These are phyloP conservation scores for Enoplosus armatus DNA, from an alignment of 2,797 vertebrate species.

Conservation along the genomic window DNA sequence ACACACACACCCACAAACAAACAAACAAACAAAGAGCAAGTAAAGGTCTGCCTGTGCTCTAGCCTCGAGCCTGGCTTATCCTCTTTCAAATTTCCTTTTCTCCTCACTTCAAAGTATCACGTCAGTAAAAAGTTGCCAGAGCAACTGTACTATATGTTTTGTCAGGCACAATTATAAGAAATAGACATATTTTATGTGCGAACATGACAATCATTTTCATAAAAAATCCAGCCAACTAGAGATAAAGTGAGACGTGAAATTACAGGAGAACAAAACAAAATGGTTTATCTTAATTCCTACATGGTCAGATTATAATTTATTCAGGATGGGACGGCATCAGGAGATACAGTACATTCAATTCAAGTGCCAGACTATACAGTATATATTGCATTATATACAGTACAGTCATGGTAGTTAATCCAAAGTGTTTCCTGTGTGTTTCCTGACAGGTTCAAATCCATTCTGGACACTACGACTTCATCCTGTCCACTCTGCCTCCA, in stretches of 20 bases:
- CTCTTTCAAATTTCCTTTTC: slow-evolving; percentile 40
- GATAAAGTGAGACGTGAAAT: neutral
- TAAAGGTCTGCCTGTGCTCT: slow-evolving; percentile 57
- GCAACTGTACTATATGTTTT: neutral
- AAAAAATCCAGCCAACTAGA: neutral
- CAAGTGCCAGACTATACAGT: neutral
- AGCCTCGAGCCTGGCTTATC: slow-evolving; percentile 55
- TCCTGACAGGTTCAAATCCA: neutral
- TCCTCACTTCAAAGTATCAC: slow-evolving; percentile 51
- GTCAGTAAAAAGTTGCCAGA: slow-evolving; percentile 25
- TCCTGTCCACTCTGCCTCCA: neutral
- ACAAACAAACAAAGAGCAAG: slow-evolving; percentile 27
- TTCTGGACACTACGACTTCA: neutral
- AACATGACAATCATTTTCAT: neutral
- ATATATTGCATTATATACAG: neutral
- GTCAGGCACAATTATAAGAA: slow-evolving; percentile 24
- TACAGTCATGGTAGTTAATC: neutral
- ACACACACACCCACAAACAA: neutral
- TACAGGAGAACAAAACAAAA: neutral
- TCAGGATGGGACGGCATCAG: neutral
- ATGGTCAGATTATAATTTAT: neutral
- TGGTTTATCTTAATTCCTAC: neutral
- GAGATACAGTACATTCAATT: neutral
- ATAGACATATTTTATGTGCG: neutral
- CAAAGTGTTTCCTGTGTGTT: neutral